Evolutionary conservation across 2,888 invertebrate species (phyloP).

Genomic region (Plusia festucae): DNA sequence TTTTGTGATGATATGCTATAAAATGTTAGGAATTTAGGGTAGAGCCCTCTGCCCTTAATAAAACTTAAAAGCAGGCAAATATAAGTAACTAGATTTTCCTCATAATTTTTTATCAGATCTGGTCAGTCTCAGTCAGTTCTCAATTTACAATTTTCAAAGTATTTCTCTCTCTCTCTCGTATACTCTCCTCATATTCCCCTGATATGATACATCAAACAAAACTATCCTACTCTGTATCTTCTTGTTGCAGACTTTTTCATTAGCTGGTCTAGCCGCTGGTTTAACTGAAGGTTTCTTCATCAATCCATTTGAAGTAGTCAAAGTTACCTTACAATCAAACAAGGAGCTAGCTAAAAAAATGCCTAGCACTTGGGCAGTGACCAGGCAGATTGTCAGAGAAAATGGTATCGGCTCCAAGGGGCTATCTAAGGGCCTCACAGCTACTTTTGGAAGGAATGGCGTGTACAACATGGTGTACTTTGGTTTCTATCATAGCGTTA

Average conservation of each 20-base stretch:
- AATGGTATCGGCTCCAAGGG: slow-evolving; percentile 94
- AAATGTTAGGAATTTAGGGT: no score
- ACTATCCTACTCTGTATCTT: neutral
- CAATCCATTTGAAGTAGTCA: slow-evolving; percentile 98
- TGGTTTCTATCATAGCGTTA: slow-evolving; percentile 98
- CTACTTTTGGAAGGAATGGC: slow-evolving; percentile 96
- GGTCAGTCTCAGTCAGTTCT: no score
- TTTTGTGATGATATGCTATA: no score
- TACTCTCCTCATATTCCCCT: no score
- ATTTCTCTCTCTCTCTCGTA: no score
- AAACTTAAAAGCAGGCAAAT: no score
- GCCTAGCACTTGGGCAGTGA: slow-evolving; percentile 94
- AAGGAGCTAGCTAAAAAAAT: slow-evolving; percentile 90
- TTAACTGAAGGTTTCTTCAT: slow-evolving; percentile 97
- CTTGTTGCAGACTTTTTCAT: slow-evolving; percentile 93
- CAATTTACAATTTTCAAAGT: no score
- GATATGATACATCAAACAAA: no score
- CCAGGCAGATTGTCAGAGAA: slow-evolving; percentile 93
- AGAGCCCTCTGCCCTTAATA: no score
- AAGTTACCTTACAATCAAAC: slow-evolving; percentile 96
- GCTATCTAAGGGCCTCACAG: slow-evolving; percentile 95
- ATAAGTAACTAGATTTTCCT: no score
- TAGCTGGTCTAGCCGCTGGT: slow-evolving; percentile 97
- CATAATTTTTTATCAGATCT: no score
- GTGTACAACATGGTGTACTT: slow-evolving; percentile 98